phyloP scores from a whole-genome alignment of 2,113 vertebrate species.

The Numenius arquata region DNA sequence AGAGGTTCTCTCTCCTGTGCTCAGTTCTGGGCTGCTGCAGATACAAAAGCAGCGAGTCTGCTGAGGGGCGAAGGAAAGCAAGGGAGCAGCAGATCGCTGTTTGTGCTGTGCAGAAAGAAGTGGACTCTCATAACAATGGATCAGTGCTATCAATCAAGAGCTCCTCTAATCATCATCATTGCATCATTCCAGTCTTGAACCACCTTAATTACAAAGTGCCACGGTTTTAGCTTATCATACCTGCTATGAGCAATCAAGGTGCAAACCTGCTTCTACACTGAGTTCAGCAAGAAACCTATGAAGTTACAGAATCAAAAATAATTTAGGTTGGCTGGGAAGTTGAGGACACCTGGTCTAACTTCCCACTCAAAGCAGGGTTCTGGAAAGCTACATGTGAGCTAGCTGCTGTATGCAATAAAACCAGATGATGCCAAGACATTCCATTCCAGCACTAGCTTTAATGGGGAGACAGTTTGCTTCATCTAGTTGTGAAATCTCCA shows the following conservation, averaged over 20 bases:
- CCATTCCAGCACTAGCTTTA: neutral
- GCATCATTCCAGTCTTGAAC: rapidly evolving
- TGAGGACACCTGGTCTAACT: neutral
- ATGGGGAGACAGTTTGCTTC: neutral
- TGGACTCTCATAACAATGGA: neutral
- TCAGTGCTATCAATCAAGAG: neutral
- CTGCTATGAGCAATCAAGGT: neutral
- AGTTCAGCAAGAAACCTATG: neutral
- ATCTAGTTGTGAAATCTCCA: neutral
- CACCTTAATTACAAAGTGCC: neutral
- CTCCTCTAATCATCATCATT: neutral
- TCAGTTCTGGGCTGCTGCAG: neutral
- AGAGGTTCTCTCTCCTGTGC: neutral
- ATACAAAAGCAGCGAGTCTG: neutral
- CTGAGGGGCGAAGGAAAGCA: neutral
- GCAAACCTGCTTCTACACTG: neutral
- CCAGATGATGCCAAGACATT: neutral
- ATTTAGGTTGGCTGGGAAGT: neutral
- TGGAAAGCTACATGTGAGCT: neutral
- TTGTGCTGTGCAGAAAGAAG: neutral
- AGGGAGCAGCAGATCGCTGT: neutral
- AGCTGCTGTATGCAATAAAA: neutral
- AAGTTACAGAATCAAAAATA: neutral
- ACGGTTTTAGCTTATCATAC: neutral
- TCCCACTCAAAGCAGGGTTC: neutral